phyloP scores from a whole-genome alignment of 1,140 invertebrate genomes.

The Drosophila simulans region DNA sequence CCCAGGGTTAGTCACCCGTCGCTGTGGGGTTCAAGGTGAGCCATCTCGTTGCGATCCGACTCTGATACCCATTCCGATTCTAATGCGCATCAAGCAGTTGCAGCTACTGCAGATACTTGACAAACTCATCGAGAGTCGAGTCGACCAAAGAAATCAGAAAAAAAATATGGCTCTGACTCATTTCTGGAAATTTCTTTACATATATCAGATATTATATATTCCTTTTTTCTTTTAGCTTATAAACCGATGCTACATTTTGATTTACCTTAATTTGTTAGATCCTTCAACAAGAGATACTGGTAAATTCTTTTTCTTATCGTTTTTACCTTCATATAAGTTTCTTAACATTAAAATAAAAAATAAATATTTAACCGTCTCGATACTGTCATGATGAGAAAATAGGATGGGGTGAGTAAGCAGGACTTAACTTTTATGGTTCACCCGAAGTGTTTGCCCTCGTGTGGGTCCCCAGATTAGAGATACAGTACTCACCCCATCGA shows the following conservation, averaged over 20 bases:
- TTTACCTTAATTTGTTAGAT: not conserved
- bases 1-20: conserved; percentile 60
- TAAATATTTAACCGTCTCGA: conserved; percentile 13
- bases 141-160: not conserved
- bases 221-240: too few relatives aligned
- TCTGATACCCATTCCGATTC: conserved; percentile 42
- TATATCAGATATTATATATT: too few relatives aligned
- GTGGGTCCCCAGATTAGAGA: conserved; percentile 21
- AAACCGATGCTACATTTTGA: not conserved
- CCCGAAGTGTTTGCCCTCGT: conserved; percentile 23
- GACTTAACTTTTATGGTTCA: conserved; percentile 50
- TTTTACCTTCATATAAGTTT: not conserved
- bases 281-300: too few relatives aligned
- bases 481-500: conserved; percentile 56
- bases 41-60: conserved; percentile 38
- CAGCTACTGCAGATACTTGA: conserved; percentile 23
- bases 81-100: conserved; percentile 41
- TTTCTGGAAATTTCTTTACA: too few relatives aligned
- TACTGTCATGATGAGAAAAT: not conserved
- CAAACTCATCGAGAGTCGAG: not conserved
- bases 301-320: too few relatives aligned
- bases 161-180: not conserved
- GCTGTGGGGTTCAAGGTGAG: conserved; percentile 66
- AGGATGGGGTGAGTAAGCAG: conserved; percentile 18
- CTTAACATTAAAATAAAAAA: not conserved